Conservation (phyloP, 2,113 vertebrate genomes). For the Hypanus sabinus region DNA sequence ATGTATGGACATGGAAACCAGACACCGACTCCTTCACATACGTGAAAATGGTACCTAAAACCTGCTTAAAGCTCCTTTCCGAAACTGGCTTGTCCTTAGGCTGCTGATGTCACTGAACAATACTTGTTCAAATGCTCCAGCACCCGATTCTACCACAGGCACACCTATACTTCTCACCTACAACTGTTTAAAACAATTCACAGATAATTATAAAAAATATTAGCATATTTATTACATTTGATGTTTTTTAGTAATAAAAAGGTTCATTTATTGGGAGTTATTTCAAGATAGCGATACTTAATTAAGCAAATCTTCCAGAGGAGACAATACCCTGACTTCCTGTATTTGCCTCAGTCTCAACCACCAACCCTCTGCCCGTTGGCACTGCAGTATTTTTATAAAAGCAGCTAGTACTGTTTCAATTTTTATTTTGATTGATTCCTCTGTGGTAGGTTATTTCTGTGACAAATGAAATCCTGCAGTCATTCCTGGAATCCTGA, state of each 20-base stretch:
- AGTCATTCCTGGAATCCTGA: not conserved
- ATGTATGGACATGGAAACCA: not conserved
- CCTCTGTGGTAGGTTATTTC: slow-evolving; percentile 12
- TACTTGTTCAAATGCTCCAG: not conserved
- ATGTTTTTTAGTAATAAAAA: not conserved
- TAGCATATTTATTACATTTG: not conserved
- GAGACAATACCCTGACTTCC: not conserved
- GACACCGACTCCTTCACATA: too few relatives aligned
- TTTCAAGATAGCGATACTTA: not conserved
- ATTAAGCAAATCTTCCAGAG: not conserved
- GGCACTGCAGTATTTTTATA: not conserved
- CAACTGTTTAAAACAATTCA: not conserved
- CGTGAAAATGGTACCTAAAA: not conserved
- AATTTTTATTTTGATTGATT: slow-evolving; percentile 35
- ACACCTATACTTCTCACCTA: not conserved
- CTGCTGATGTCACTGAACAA: not conserved
- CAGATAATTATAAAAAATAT: not conserved
- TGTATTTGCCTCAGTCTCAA: not conserved
- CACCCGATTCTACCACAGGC: not conserved
- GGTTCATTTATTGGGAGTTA: not conserved
- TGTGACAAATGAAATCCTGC: slow-evolving; percentile 27
- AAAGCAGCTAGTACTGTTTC: not conserved
- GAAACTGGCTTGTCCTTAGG: not conserved
- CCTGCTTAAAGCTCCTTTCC: not conserved
- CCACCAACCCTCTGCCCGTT: not conserved